Conservation (phyloP, 2,888 invertebrate species). For the Folsomia manolachei region DNA sequence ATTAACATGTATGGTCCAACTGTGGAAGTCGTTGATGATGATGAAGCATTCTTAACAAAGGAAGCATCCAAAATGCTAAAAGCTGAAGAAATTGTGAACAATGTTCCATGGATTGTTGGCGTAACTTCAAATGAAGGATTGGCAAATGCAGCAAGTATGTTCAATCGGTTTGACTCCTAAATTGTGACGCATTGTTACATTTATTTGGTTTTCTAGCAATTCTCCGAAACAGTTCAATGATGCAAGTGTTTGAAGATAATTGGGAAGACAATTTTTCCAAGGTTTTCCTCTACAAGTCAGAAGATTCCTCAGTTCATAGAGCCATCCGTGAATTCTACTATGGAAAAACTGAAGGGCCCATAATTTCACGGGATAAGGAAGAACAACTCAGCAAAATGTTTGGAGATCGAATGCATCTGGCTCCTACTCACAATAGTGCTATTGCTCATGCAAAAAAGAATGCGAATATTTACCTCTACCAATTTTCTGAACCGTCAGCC, state of each 20-base stretch:
- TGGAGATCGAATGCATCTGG: background rate
- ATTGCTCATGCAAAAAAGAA: slow-evolving; percentile 5
- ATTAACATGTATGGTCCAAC: slow-evolving; percentile 22
- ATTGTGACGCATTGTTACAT: background rate
- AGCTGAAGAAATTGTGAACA: slow-evolving; percentile 11
- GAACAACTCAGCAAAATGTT: slow-evolving; percentile 9
- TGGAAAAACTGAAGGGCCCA: background rate
- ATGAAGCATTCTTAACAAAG: slow-evolving; percentile 25
- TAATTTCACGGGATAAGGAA: background rate
- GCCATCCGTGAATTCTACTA: slow-evolving; percentile 11
- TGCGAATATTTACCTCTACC: background rate
- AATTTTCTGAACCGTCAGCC: background rate
- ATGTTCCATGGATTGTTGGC: slow-evolving; percentile 42
- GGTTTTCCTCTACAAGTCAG: background rate
- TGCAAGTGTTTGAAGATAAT: slow-evolving; percentile 1
- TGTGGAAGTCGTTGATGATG: slow-evolving; percentile 27
- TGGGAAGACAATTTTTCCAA: slow-evolving; percentile 12
- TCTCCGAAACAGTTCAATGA: slow-evolving; percentile 3
- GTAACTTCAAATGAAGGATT: slow-evolving; percentile 21
- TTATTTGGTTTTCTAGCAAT: slow-evolving; percentile 1
- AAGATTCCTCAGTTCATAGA: slow-evolving; percentile 4
- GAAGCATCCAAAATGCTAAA: slow-evolving; percentile 14
- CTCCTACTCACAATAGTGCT: slow-evolving; percentile 9
- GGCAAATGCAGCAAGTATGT: slow-evolving; percentile 1
- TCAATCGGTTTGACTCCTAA: too few relatives aligned